phyloP scores from a whole-genome alignment of 2,113 vertebrate species.

The Apeltes quadracus region DNA sequence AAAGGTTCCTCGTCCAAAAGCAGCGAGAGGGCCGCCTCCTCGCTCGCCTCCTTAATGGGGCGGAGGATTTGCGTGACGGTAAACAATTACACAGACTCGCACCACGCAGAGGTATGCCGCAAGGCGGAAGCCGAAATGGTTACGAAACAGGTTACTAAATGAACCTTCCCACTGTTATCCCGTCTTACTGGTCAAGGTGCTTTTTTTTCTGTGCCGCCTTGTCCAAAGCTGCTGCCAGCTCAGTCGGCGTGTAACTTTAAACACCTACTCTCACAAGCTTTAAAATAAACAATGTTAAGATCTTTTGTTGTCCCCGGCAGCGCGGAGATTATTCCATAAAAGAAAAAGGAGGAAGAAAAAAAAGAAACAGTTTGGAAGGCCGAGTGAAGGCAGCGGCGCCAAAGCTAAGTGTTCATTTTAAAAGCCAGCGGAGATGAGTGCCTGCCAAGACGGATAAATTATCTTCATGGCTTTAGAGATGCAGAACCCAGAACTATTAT shows the following conservation, averaged over 20 bases:
- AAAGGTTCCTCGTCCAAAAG: conserved; percentile 16
- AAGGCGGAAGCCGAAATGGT: conserved; percentile 6
- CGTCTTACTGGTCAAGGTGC: background rate
- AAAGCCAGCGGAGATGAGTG: conserved; percentile 57
- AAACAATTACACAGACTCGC: conserved; percentile 35
- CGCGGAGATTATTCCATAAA: conserved; percentile 9
- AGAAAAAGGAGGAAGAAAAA: background rate
- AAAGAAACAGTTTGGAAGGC: conserved; percentile 19
- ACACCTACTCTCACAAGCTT: background rate
- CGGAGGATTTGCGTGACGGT: conserved; percentile 38
- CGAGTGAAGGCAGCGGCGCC: conserved; percentile 50
- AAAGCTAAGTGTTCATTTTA: conserved; percentile 50
- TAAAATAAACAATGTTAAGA: background rate
- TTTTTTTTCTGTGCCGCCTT: background rate
- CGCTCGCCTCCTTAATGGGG: conserved; percentile 44
- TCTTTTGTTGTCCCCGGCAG: conserved; percentile 34
- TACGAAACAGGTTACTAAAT: background rate
- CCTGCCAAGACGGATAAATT: conserved; percentile 64
- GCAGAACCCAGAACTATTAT: conserved; percentile 48
- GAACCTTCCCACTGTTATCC: conserved; percentile 2
- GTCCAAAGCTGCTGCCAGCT: conserved; percentile 15
- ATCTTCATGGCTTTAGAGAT: conserved; percentile 51
- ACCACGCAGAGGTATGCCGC: background rate
- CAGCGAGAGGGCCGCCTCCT: conserved; percentile 21
- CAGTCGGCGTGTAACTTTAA: conserved; percentile 11